Base-by-base conservation (phyloP, 2,113 vertebrate genomes). In the Pungitius pungitius region DNA sequence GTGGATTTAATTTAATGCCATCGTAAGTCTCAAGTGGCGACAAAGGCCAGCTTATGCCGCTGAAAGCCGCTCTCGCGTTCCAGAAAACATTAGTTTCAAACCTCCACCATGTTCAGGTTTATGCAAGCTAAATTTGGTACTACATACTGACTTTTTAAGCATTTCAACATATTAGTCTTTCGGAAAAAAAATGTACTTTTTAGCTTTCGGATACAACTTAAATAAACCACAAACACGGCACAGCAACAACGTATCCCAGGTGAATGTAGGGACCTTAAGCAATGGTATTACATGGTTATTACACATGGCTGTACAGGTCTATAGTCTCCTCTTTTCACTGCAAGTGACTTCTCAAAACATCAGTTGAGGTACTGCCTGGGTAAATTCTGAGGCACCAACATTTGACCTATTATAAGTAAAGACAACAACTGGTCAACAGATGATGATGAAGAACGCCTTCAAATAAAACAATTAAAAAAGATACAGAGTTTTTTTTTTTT, bases 21-120 rank as follows among this genome's bases (percentile, higher is more conserved):
- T 97, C 94, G 96, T 95, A 94, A n/a, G 96, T 95, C 96, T 98
- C 95, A 96, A 96, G 94, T 96, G 96, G 96, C 96, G 95, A 97
- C 97, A 98, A 99, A 98, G 97, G 96, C 97, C 96, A 97, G 96
- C 96, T 98, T 97, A 96, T 98, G 97, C 96, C 96, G 95, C 97
- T 97, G 95, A 96, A 96, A 97, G 95, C 95, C 95, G 95, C 91
- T 93, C 89, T 90, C 80, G 82, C 91, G 92, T 93, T 94, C 94
- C 78, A 94, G 92, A 95, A 89, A 90, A 88, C 95, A 94, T 94
- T 94, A 94, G 93, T 93, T 95, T 94, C 94, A 95, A 94, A 95
- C 91, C 92, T 94, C 93, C 93, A 93, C 94, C 93, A 91, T 93
- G 94, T 86, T 88, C 77, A 90, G 86, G 82, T 93, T 91, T 87